Evolutionary conservation across 2,113 vertebrate species (phyloP).

Genomic region (Columba livia): DNA sequence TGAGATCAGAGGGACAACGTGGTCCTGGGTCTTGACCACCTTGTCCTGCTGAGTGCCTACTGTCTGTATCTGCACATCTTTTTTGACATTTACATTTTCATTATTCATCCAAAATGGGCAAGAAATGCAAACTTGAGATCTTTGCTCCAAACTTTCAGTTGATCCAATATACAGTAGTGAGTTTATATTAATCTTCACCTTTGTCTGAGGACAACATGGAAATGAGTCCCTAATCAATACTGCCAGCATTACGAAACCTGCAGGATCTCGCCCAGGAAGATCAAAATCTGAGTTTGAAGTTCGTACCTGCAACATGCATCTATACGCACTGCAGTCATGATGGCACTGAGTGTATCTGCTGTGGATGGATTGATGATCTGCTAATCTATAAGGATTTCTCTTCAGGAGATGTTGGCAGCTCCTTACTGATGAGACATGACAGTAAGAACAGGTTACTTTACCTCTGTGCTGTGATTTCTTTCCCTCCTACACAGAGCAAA

Average conservation of each 20-base stretch:
- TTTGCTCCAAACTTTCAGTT: neutral
- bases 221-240: neutral
- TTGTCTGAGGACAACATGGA: neutral
- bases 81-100: neutral
- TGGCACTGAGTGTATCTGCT: neutral
- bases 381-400: neutral
- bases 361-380: neutral
- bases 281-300: neutral
- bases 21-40: neutral
- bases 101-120: neutral
- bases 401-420: neutral
- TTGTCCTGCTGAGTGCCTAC: neutral
- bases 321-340: neutral
- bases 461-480: neutral
- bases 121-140: neutral
- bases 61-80: neutral
- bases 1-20: neutral
- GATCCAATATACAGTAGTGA: neutral
- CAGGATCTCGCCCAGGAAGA: neutral
- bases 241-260: neutral
- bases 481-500: neutral
- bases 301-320: neutral
- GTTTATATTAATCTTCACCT: neutral
- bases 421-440: neutral
- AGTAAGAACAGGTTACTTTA: neutral